Percentiles rank a stretch among this genome's conserved stretches.
Evolutionary conservation across 2,797 vertebrate genomes (phyloP).

Genomic region (Sciaenops ocellatus): DNA sequence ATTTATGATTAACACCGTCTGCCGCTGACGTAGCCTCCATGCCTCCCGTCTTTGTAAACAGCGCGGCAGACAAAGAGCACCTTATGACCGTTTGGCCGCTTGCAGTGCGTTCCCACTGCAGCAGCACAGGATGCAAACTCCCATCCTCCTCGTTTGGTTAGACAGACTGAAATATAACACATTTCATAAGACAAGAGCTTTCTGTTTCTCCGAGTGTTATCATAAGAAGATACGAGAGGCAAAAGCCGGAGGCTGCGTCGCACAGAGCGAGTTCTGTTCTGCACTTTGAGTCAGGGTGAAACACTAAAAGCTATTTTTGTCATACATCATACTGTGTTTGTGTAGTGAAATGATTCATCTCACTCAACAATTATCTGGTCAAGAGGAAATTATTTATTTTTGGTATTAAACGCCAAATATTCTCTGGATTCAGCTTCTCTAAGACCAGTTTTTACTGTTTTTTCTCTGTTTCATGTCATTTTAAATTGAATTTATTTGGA

Average conservation of each 20-base stretch:
- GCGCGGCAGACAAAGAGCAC: slow-evolving; percentile 57
- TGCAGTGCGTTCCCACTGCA: slow-evolving; percentile 40
- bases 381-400: not conserved
- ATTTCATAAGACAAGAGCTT: slow-evolving; percentile 66
- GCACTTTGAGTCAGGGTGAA: slow-evolving; percentile 7
- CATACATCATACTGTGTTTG: not conserved
- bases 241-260: slow-evolving; percentile 50
- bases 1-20: slow-evolving; percentile 17
- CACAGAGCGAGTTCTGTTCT: slow-evolving; percentile 68
- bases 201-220: slow-evolving; percentile 71
- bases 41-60: slow-evolving; percentile 45
- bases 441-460: no score
- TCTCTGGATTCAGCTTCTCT: no score
- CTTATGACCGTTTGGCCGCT: slow-evolving; percentile 33
- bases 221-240: slow-evolving; percentile 68
- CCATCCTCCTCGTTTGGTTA: slow-evolving; percentile 61
- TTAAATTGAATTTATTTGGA: not conserved
- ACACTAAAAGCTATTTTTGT: not conserved
- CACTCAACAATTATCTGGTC: not conserved
- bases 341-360: not conserved
- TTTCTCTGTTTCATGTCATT: not conserved
- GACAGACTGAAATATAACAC: slow-evolving; percentile 68
- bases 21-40: not conserved
- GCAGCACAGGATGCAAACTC: slow-evolving; percentile 69
- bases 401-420: not conserved